A percentile compares a stretch with the other conserved stretches of the same genome.
These are phyloP conservation scores for Drosophila orosa DNA, from an alignment of 1,140 invertebrate species.

Conservation along the genomic window DNA sequence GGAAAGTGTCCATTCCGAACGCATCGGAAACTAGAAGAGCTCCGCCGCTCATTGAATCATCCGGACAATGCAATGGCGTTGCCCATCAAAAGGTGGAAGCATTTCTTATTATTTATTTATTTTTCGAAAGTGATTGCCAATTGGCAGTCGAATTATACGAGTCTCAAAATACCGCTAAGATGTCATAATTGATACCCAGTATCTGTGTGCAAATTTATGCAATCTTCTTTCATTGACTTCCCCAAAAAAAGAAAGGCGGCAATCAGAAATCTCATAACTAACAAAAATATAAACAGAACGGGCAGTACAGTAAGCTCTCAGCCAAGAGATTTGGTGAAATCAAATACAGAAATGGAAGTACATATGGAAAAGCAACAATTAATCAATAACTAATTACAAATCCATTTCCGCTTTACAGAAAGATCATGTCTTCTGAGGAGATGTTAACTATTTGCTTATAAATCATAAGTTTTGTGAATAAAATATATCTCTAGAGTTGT, in stretches of 20 bases:
- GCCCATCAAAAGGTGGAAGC: slow-evolving; percentile 18
- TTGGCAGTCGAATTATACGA: slow-evolving; percentile 22
- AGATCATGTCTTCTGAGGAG: neutral
- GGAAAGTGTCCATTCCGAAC: slow-evolving; percentile 60
- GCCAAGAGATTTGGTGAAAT: neutral
- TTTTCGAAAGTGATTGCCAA: slow-evolving; percentile 46
- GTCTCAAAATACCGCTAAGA: slow-evolving; percentile 28
- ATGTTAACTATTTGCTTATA: neutral
- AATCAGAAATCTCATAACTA: slow-evolving; percentile 17
- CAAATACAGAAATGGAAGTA: neutral
- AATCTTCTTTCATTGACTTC: slow-evolving; percentile 38
- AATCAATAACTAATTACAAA: neutral
- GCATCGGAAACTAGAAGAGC: slow-evolving; percentile 51
- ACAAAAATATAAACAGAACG: slow-evolving; percentile 29
- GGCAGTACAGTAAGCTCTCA: neutral
- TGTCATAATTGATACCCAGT: slow-evolving; percentile 55
- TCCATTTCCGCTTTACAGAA: neutral
- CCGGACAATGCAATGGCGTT: slow-evolving; percentile 52
- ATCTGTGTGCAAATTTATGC: slow-evolving; percentile 64
- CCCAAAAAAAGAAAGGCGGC: slow-evolving; percentile 15
- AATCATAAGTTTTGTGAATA: neutral
- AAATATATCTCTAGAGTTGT: neutral
- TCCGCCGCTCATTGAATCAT: slow-evolving; percentile 55
- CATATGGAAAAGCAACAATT: neutral
- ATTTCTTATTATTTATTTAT: slow-evolving; percentile 32